A percentile compares a stretch with the other conserved stretches of the same genome.
Conservation (phyloP, 37 sponge, comb jelly and placozoan species). For the Agelas oroides region DNA sequence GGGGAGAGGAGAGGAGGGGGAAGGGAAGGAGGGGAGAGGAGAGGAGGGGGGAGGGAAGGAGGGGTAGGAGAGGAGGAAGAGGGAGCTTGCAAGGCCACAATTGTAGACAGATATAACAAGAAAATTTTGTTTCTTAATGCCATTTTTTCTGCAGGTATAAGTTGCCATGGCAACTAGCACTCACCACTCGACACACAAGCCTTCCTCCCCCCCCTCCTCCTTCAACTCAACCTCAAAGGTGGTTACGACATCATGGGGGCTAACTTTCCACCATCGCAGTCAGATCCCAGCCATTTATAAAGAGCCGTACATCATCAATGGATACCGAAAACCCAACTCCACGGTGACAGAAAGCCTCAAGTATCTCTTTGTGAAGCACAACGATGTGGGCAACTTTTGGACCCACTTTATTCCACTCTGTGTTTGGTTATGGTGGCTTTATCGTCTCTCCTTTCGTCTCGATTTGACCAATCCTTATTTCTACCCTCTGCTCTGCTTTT, state of each 20-base stretch:
- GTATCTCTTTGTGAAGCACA: constrained; percentile 55
- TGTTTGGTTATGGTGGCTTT: constrained; percentile 54
- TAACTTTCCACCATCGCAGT: not conserved
- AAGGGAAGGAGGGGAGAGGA: no score
- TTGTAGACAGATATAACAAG: no score
- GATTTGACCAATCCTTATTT: constrained; percentile 54
- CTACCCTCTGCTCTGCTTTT: constrained; percentile 73
- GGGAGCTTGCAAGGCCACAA: no score
- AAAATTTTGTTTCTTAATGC: no score
- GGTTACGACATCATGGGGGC: not conserved
- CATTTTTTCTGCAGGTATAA: no score
- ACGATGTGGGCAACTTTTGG: constrained; percentile 84
- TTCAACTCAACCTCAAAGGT: no score
- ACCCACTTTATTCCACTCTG: constrained; percentile 74
- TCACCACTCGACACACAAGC: no score
- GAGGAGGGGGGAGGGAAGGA: no score
- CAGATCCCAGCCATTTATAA: constrained; percentile 25
- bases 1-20: no score
- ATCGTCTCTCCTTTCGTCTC: not conserved
- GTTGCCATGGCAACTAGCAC: no score
- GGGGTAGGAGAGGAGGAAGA: no score
- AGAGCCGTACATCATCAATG: constrained; percentile 65
- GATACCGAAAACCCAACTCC: constrained; percentile 45
- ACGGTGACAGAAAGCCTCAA: constrained; percentile 28
- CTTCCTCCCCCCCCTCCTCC: no score